Conservation (phyloP, 2,888 invertebrate genomes). For the Eumacrocentrus americanus region DNA sequence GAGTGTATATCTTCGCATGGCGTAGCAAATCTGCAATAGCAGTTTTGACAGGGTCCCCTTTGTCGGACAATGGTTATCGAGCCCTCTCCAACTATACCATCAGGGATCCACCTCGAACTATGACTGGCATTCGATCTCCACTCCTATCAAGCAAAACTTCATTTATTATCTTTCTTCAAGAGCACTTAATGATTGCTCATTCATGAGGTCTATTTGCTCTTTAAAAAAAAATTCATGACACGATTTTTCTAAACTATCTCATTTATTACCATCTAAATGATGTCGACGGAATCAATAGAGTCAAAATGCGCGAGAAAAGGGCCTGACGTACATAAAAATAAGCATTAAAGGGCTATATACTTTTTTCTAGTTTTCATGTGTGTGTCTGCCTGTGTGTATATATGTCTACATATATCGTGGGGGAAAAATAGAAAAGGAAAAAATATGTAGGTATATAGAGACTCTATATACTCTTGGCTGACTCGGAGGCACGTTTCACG, state of each 20-base stretch:
- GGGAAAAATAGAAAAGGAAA: neutral
- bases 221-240: neutral
- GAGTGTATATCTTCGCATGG: conserved; percentile 41
- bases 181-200: conserved; percentile 43
- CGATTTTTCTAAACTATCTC: neutral
- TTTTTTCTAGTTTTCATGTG: neutral
- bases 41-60: conserved; percentile 55
- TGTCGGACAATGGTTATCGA: conserved; percentile 41
- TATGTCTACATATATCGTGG: neutral
- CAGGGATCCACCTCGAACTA: neutral
- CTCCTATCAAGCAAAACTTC: conserved; percentile 46
- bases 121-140: neutral
- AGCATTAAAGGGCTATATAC: neutral
- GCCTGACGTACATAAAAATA: neutral
- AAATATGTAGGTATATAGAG: neutral
- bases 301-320: neutral
- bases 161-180: conserved; percentile 47
- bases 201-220: neutral
- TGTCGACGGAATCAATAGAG: neutral
- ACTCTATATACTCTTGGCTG: conserved; percentile 1
- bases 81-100: conserved; percentile 25
- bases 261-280: neutral
- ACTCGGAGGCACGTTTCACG: conserved; percentile 52
- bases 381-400: neutral
- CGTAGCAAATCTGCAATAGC: conserved; percentile 55